These are phyloP conservation scores for Ageneiosus marmoratus DNA, from an alignment of 2,113 vertebrate species.

Conservation along the genomic window DNA sequence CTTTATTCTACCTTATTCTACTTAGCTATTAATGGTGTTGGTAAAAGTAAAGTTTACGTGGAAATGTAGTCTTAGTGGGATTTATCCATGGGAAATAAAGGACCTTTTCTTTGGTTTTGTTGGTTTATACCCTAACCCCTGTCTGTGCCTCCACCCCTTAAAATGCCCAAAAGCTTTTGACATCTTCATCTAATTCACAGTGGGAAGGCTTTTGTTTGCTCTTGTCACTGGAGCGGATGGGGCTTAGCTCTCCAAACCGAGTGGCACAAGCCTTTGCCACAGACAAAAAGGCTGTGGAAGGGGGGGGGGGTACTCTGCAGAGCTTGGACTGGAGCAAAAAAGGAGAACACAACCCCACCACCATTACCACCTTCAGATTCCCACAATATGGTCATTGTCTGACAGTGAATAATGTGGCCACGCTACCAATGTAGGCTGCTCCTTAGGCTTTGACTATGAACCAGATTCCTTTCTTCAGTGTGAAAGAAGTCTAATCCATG, in stretches of 20 bases:
- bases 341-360: conserved; percentile 36
- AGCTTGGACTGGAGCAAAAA: conserved; percentile 57
- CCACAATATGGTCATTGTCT: conserved; percentile 99
- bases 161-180: conserved; percentile 78
- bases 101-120: conserved; percentile 80
- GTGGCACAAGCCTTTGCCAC: conserved; percentile 93
- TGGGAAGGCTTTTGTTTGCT: conserved; percentile 96
- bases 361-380: conserved; percentile 79
- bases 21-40: conserved; percentile 59
- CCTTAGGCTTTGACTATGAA: conserved; percentile 95
- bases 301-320: conserved; percentile 82
- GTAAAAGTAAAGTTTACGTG: conserved; percentile 76
- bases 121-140: conserved; percentile 80
- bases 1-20: conserved; percentile 50
- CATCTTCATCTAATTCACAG: conserved; percentile 84
- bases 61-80: conserved; percentile 80
- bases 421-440: conserved; percentile 95
- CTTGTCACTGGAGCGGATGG: conserved; percentile 95
- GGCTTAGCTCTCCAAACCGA: conserved; percentile 87
- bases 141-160: conserved; percentile 58
- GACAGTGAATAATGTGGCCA: conserved; percentile 97
- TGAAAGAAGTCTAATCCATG: conserved; percentile 99
- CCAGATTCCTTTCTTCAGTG: conserved; percentile 92
- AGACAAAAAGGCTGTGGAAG: conserved; percentile 65
- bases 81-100: conserved; percentile 74